phyloP scores from a whole-genome alignment of 1,140 invertebrate genomes.

The Brachionus paranguensis region DNA sequence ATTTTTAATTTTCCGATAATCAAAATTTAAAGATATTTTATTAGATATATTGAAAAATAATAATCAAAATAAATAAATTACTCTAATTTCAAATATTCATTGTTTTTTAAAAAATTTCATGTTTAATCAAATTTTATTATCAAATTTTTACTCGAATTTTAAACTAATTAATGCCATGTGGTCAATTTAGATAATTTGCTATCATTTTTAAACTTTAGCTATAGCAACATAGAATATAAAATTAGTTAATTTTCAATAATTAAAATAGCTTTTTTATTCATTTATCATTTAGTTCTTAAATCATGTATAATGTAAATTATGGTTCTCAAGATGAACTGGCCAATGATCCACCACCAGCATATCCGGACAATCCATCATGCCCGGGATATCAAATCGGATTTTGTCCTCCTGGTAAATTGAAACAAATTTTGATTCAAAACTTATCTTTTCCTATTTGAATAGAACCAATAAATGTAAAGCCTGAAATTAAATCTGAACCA shows the following conservation, averaged over 20 bases:
- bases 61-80: no score
- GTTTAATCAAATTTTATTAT: no score
- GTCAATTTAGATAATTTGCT: no score
- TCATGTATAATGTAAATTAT: background rate
- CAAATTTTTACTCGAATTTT: no score
- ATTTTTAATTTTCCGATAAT: no score
- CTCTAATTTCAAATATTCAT: no score
- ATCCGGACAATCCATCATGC: slow-evolving; percentile 51
- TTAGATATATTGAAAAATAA: no score
- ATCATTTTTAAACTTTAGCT: background rate
- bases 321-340: background rate
- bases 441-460: background rate
- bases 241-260: background rate
- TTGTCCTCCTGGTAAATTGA: slow-evolving; percentile 50
- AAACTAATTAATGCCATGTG: no score
- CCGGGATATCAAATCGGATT: slow-evolving; percentile 58
- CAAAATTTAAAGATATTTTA: no score
- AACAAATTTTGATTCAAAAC: background rate
- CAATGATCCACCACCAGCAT: background rate
- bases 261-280: background rate
- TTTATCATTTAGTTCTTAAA: background rate
- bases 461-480: background rate
- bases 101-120: no score
- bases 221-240: background rate
- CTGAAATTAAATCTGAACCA: background rate